These are phyloP conservation scores for Xiphydria camelus DNA, from an alignment of 2,888 invertebrate species.

Conservation along the genomic window DNA sequence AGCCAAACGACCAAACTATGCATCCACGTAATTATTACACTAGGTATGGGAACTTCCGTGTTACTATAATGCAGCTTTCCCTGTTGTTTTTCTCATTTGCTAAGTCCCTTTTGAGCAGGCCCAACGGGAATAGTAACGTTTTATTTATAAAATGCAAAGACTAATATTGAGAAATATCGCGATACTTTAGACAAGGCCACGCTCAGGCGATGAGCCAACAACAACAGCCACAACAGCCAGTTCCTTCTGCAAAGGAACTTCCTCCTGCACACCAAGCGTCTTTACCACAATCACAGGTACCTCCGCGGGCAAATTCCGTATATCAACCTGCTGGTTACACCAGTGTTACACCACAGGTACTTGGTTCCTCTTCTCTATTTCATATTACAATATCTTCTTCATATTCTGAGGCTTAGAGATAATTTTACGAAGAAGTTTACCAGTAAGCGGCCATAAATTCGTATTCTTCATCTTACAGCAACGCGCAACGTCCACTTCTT, in stretches of 20 bases:
- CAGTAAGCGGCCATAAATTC: too few species aligned
- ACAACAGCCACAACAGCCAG: constrained; percentile 42
- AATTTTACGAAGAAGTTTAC: not conserved
- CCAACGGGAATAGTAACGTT: too few species aligned
- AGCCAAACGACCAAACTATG: constrained; percentile 52
- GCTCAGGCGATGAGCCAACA: constrained; percentile 46
- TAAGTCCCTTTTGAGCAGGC: too few species aligned
- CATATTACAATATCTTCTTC: not conserved
- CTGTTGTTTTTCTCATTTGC: too few species aligned
- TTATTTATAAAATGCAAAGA: too few species aligned
- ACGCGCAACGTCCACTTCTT: constrained; percentile 38
- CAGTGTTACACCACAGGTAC: constrained; percentile 48
- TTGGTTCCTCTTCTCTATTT: constrained; percentile 1
- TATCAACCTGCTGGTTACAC: constrained; percentile 48
- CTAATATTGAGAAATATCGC: too few species aligned
- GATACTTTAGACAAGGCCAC: constrained; percentile 48
- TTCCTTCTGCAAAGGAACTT: constrained; percentile 45
- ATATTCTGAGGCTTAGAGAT: not conserved
- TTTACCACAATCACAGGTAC: constrained; percentile 48
- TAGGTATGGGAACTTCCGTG: too few species aligned
- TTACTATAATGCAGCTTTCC: too few species aligned
- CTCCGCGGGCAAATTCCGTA: constrained; percentile 42
- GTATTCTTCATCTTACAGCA: constrained; percentile 18
- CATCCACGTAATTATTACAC: constrained; percentile 50
- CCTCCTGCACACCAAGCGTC: constrained; percentile 56